Percentiles rank a stretch among this genome's conserved stretches.
phyloP scores from a whole-genome alignment of 2,113 vertebrate genomes.

The Onychorhynchus coronatus region DNA sequence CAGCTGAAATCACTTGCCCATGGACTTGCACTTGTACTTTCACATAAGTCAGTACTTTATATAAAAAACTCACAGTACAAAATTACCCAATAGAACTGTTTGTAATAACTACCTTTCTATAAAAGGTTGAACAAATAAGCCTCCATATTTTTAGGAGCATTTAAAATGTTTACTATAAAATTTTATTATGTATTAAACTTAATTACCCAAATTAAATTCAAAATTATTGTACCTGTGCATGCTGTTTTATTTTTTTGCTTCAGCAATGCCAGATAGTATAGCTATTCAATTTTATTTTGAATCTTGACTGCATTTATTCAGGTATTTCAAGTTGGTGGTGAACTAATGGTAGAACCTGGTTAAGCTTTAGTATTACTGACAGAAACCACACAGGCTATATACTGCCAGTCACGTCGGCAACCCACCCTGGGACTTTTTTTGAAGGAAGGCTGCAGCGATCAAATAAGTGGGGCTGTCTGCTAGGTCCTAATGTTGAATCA shows the following conservation, averaged over 20 bases:
- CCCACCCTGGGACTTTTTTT: background rate
- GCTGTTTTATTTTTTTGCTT: background rate
- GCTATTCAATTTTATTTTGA: background rate
- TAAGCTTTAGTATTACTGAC: background rate
- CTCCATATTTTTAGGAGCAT: slow-evolving; percentile 6
- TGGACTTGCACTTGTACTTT: background rate
- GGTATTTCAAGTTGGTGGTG: background rate
- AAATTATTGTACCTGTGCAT: background rate
- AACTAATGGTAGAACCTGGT: background rate
- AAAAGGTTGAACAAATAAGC: background rate
- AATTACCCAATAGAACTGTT: background rate
- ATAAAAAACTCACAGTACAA: background rate
- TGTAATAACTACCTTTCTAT: background rate
- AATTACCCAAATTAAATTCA: slow-evolving; percentile 29
- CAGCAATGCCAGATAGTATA: background rate
- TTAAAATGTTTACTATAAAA: slow-evolving; percentile 29
- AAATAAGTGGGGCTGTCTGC: background rate
- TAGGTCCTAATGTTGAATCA: background rate
- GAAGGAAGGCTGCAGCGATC: background rate
- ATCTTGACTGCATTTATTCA: background rate
- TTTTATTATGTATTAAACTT: slow-evolving; percentile 25
- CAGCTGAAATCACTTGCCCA: background rate
- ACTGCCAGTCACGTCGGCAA: background rate
- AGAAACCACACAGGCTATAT: background rate
- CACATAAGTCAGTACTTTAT: background rate